Conservation (phyloP, 2,888 invertebrate genomes). For the Criorhina ranunculi region DNA sequence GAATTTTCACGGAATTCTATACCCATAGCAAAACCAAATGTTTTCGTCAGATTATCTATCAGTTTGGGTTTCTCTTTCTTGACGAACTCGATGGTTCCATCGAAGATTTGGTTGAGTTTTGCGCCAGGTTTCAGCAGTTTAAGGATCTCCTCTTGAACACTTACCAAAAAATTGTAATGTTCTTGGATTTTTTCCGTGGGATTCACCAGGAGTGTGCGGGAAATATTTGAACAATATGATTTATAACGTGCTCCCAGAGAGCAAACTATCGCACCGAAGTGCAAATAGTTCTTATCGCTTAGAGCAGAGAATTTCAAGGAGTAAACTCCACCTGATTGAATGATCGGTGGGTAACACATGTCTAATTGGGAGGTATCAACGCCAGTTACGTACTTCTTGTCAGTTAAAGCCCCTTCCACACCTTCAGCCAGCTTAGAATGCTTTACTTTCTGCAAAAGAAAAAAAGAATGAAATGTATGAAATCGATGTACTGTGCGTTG, state of each 20-base stretch:
- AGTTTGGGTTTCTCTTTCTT: slow-evolving; percentile 94
- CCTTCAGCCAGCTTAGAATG: slow-evolving; percentile 98
- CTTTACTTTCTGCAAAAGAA: slow-evolving; percentile 92
- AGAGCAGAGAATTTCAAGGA: slow-evolving; percentile 98
- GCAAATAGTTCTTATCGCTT: slow-evolving; percentile 96
- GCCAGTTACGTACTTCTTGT: slow-evolving; percentile 97
- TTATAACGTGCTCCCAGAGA: slow-evolving; percentile 97
- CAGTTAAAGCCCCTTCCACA: slow-evolving; percentile 96
- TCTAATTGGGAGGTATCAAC: slow-evolving; percentile 96
- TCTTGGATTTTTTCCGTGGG: slow-evolving; percentile 92
- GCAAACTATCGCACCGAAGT: slow-evolving; percentile 98
- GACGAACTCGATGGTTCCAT: slow-evolving; percentile 91
- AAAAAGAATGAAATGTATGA: slow-evolving; percentile 78
- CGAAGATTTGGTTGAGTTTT: slow-evolving; percentile 94
- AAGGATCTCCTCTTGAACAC: slow-evolving; percentile 95
- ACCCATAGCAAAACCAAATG: slow-evolving; percentile 98
- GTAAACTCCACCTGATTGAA: slow-evolving; percentile 99
- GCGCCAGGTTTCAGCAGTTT: slow-evolving; percentile 92
- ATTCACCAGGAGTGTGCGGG: slow-evolving; percentile 97
- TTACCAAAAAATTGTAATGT: slow-evolving; percentile 96
- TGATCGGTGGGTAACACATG: slow-evolving; percentile 99
- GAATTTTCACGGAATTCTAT: slow-evolving; percentile 99
- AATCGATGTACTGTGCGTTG: neutral
- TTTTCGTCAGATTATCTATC: slow-evolving; percentile 95
- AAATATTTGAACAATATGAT: slow-evolving; percentile 99